Base-by-base conservation (phyloP, 2,888 invertebrate species). In the Brachycybe producta region DNA sequence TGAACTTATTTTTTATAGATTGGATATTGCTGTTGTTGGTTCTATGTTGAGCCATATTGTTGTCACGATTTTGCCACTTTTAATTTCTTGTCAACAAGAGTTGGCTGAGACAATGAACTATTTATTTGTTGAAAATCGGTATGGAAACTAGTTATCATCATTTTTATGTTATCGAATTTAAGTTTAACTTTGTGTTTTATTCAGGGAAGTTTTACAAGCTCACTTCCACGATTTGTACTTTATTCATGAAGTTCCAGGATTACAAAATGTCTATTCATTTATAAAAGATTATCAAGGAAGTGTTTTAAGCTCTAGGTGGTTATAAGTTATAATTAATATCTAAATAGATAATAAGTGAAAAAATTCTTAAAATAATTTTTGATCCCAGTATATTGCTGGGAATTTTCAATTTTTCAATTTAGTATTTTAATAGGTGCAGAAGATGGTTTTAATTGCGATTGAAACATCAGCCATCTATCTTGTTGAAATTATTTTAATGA, bases 151-250 rank as follows among this genome's bases (percentile, higher is more conserved):
- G 7, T 42, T 23, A 17, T 44, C 36, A 44, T 8, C 7, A 7
- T 15, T 34, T 7, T 7, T 21, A 35, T 35, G 17, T 13, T 35
- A 39, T 24, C 13, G 15, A 7, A 38, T 24, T 46, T 30, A 8
- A 40, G n/a, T n/a, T 24, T 21, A 21, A 17, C 34, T 50, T 46
- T 36, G 19, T 32, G 34, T 32, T 49, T 27, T 28, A 56, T 57
- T 19, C 54, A 67, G 67, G 52, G 72, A 74, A 42, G 66, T 75
- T 34, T 64, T 87, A 27, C 75, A 78, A 47, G 70, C 74, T 2
- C 74, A 82, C 60, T 81, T 91, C 56, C 74, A 80, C 1, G 88
- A 91, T 64, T 70, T 92, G 28, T 88, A 88, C 67, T 92, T 92
- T 56, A 70, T 91, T 30, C 70, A 71, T 47, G 78, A 82, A 56